These are phyloP conservation scores for Paramisgurnus dabryanus DNA, from an alignment of 2,113 vertebrate species.

Conservation along the genomic window DNA sequence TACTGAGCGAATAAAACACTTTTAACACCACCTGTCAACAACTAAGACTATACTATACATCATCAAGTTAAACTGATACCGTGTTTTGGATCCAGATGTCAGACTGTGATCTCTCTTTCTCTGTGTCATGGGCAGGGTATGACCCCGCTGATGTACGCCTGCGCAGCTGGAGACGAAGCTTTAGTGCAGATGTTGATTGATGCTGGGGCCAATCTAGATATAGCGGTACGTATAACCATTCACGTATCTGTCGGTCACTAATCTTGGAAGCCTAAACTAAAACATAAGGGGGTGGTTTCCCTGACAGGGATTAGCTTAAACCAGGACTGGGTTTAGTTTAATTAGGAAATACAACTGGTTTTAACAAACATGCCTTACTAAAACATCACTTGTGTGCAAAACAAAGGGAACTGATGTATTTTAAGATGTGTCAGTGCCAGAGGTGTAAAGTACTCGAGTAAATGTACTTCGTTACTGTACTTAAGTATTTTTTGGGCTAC, in stretches of 20 bases:
- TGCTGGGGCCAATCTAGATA: conserved; percentile 88
- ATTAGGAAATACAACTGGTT: too few species aligned
- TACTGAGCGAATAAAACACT: conserved; percentile 55
- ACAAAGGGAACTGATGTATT: too few species aligned
- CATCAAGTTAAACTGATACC: conserved; percentile 9
- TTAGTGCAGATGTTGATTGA: conserved; percentile 98
- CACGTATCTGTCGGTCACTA: neutral
- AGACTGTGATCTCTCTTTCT: neutral
- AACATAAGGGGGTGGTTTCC: too few species aligned
- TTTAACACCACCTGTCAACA: conserved; percentile 29
- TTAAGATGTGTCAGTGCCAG: too few species aligned
- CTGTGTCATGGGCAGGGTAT: conserved; percentile 77
- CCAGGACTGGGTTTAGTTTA: too few species aligned
- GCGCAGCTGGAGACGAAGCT: conserved; percentile 94
- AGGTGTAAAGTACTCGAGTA: too few species aligned
- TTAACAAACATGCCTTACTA: too few species aligned
- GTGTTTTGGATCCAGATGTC: conserved; percentile 12
- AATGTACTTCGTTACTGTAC: too few species aligned
- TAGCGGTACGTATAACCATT: conserved; percentile 66
- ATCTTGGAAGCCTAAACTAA: neutral
- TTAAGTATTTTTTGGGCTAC: too few species aligned
- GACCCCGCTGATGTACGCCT: conserved; percentile 97
- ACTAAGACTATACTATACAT: conserved; percentile 1
- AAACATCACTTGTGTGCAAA: too few species aligned
- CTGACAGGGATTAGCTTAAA: too few species aligned